Conservation (phyloP, 1,140 invertebrate species). For the Semibalanus balanoides region DNA sequence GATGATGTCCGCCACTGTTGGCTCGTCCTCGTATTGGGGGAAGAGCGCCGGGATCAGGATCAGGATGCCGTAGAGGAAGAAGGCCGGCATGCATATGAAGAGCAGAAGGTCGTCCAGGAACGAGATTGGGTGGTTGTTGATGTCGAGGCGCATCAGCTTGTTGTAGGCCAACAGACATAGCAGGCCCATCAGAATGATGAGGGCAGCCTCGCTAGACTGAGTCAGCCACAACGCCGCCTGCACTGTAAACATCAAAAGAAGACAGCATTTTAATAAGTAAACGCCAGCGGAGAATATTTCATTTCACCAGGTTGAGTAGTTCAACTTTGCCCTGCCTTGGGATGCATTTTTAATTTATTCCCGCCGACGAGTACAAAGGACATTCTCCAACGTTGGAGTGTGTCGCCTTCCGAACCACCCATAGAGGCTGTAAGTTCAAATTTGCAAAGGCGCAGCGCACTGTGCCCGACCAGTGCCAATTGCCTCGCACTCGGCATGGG, state of each 20-base stretch:
- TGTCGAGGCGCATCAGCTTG: constrained; percentile 43
- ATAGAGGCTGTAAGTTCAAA: too few relatives aligned
- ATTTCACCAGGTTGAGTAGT: too few relatives aligned
- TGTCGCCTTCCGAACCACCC: too few relatives aligned
- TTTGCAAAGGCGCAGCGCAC: too few relatives aligned
- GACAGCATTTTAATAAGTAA: too few relatives aligned
- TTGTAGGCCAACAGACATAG: constrained; percentile 28
- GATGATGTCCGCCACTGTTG: constrained; percentile 33
- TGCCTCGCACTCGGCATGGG: too few relatives aligned
- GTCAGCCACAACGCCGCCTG: background rate
- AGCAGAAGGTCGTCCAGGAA: constrained; percentile 52
- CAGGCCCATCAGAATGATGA: background rate
- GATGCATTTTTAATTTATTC: too few relatives aligned
- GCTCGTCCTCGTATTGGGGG: constrained; percentile 29
- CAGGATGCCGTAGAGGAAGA: constrained; percentile 50
- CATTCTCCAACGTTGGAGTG: too few relatives aligned
- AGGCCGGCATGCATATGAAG: constrained; percentile 53
- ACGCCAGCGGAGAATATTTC: too few relatives aligned
- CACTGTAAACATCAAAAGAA: background rate
- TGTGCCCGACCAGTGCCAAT: too few relatives aligned
- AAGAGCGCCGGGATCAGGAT: constrained; percentile 44
- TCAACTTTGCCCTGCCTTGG: too few relatives aligned
- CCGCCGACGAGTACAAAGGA: too few relatives aligned
- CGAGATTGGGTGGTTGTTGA: constrained; percentile 47
- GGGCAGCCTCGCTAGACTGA: background rate